A percentile compares a stretch with the other conserved stretches of the same genome.
These are phyloP conservation scores for Suncus etruscus DNA, from an alignment of 2,113 vertebrate species.

Conservation along the genomic window DNA sequence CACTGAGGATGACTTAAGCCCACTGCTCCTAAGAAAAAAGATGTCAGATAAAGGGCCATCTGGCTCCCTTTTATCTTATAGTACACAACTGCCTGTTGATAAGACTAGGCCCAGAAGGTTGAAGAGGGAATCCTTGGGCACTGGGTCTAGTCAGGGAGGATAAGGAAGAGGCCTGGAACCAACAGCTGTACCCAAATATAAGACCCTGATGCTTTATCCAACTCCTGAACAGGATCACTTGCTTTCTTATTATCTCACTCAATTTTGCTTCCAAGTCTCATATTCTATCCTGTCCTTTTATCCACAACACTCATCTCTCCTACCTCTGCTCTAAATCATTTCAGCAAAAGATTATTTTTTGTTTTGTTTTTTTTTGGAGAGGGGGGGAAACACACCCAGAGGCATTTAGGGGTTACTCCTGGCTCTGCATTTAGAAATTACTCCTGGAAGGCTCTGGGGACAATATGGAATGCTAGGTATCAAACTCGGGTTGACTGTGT, in stretches of 20 bases:
- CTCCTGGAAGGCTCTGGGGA: too few species aligned
- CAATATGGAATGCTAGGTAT: too few species aligned
- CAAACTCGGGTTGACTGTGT: too few species aligned
- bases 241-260: neutral
- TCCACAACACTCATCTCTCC: too few species aligned
- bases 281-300: neutral
- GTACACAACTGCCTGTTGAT: neutral
- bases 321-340: neutral
- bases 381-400: too few species aligned
- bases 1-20: neutral
- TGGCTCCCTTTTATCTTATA: neutral
- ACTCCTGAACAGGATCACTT: neutral
- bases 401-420: too few species aligned
- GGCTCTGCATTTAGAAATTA: too few species aligned
- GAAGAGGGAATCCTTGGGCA: too few species aligned
- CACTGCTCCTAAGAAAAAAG: too few species aligned
- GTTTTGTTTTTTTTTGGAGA: too few species aligned
- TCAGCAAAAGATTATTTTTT: neutral
- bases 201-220: fast-evolving
- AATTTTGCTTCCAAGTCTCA: neutral
- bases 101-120: too few species aligned
- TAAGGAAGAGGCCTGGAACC: neutral
- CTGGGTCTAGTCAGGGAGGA: neutral
- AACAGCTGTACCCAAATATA: too few species aligned
- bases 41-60: neutral